phyloP scores from a whole-genome alignment of 2,888 invertebrate genomes.

The Hyposoter didymator region DNA sequence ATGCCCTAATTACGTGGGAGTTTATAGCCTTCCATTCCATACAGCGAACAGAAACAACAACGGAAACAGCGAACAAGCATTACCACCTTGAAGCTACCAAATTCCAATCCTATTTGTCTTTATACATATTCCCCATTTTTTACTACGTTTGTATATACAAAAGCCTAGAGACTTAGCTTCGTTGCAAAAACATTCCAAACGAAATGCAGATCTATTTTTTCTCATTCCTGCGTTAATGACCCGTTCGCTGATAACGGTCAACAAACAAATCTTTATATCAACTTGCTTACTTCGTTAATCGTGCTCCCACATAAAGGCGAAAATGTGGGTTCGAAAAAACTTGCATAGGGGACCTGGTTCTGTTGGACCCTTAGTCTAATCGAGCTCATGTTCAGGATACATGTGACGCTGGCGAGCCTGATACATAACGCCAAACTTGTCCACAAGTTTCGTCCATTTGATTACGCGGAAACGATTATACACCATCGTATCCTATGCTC shows the following conservation, averaged over 20 bases:
- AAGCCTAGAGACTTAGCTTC: not conserved
- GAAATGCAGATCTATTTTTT: conserved; percentile 27
- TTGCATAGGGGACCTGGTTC: not conserved
- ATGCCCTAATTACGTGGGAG: conserved; percentile 67
- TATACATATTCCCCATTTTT: not conserved
- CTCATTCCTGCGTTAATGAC: not conserved
- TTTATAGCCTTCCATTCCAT: conserved; percentile 48
- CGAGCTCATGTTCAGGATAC: not conserved
- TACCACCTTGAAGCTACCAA: conserved; percentile 8
- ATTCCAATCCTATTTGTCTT: conserved; percentile 37
- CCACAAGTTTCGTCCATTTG: conserved; percentile 21
- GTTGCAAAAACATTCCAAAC: conserved; percentile 4
- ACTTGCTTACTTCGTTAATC: not conserved
- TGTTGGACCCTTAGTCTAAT: not conserved
- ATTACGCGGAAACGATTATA: conserved; percentile 45
- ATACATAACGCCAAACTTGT: conserved; percentile 19
- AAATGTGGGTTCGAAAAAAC: not conserved
- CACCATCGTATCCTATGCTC: not conserved
- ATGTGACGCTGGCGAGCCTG: not conserved
- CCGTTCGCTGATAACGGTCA: not conserved
- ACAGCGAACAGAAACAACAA: conserved; percentile 20
- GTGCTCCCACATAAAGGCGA: not conserved
- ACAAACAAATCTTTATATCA: conserved; percentile 16
- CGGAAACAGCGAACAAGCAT: conserved; percentile 11
- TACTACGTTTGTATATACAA: not conserved